Evolutionary conservation across 2,888 invertebrate genomes (phyloP), one percentile per base, ranked within the genome.

Genomic region (Metacarcinus magister): DNA sequence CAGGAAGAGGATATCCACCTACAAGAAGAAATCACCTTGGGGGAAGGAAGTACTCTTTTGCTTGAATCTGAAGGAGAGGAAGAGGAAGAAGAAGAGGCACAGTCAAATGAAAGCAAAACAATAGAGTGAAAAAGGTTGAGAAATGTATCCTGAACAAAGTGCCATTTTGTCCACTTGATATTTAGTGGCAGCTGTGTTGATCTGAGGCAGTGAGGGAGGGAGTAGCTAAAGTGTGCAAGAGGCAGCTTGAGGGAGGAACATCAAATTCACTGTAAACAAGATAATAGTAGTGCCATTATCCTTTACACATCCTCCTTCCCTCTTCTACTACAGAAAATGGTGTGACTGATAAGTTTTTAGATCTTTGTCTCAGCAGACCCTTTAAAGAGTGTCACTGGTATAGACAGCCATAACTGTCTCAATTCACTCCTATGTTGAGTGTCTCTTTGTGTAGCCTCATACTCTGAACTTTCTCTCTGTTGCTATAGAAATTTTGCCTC

Each of bases 101-200:
- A 87, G 39, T 87, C 39, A 39, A 39, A 32, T 39, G 87, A 87
- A 87, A 87, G 87, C 3, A 87, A n/a, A 87, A 87, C 87, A 10
- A 19, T 39, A 87, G 87, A 87, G 87, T 87, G 87, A 87, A 87
- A 87, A 10, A 39, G 19, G 32, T 39, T 32, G 87, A 32, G 32
- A 39, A 87, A 87, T 39, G 87, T 87, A 87, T 87, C 87, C 87
- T 87, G 87, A 87, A 87, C 87, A 87, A 75, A 87, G 87, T 87
- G 87, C 87, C 87, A 87, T 87, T 87, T 87, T 87, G 87, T 87
- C 87, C 87, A 87, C 87, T 87, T 87, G 87, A 87, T 87, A 87
- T 32, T 87, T 87, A 87, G 87, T 87, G 87, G 87, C 87, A 87
- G 87, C 87, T 87, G 87, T n/a, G 39, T 87, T 87, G 87, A 13